Evolutionary conservation across 2,797 vertebrate genomes (phyloP).

Genomic region (Neosilurus mollespiculum): DNA sequence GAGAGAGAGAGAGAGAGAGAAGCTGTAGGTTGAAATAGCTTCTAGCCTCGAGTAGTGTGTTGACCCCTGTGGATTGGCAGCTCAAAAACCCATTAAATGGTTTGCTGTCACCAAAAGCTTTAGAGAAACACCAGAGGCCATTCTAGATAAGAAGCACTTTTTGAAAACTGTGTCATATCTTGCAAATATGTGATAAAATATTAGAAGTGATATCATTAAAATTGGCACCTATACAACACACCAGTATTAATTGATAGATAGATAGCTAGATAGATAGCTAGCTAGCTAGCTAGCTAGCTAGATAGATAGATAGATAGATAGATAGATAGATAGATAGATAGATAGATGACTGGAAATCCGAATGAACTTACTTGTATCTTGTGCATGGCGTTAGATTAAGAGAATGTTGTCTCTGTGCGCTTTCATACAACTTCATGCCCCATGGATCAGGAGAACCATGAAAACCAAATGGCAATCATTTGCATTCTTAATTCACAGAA

Average conservation of each 20-base stretch:
- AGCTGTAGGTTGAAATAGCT: constrained; percentile 68
- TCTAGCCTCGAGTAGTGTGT: constrained; percentile 59
- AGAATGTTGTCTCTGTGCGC: constrained; percentile 27
- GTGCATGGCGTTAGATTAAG: constrained; percentile 7
- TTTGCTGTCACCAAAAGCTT: constrained; percentile 69
- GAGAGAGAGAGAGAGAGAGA: constrained; percentile 67
- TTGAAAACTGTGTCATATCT: constrained; percentile 44
- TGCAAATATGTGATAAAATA: constrained; percentile 46
- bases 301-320: too few species aligned
- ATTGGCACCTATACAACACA: not conserved
- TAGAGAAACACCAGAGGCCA: constrained; percentile 66
- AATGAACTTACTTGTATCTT: constrained; percentile 14
- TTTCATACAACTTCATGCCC: constrained; percentile 38
- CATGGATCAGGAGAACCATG: constrained; percentile 41
- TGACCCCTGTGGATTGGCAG: constrained; percentile 72
- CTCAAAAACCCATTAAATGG: constrained; percentile 76
- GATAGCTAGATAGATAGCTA: too few species aligned
- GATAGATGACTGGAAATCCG: not conserved
- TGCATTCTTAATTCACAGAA: constrained; percentile 34
- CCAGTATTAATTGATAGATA: too few species aligned
- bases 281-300: too few species aligned
- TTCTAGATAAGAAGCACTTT: constrained; percentile 60
- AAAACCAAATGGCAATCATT: constrained; percentile 49
- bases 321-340: too few species aligned
- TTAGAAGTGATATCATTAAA: constrained; percentile 31